These are phyloP conservation scores for Dendrolimus kikuchii DNA, from an alignment of 1,140 invertebrate genomes.

Conservation along the genomic window DNA sequence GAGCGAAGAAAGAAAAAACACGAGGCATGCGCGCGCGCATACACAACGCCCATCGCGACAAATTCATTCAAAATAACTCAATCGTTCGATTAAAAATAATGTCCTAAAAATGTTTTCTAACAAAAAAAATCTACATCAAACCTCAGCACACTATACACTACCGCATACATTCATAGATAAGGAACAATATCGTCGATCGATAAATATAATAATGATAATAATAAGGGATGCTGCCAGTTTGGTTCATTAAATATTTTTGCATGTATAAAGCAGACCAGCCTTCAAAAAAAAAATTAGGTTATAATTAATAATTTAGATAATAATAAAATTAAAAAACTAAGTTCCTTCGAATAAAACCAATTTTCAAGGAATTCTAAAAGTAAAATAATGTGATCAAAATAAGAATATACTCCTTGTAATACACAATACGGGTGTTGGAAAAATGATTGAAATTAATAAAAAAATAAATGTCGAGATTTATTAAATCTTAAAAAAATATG, in stretches of 20 bases:
- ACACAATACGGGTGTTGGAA: not conserved
- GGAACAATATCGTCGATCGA: conserved; percentile 68
- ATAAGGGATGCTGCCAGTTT: too few species aligned
- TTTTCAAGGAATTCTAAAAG: too few species aligned
- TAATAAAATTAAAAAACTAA: not conserved
- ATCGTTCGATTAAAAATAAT: conserved; percentile 54
- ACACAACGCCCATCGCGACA: conserved; percentile 37
- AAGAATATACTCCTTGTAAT: not conserved
- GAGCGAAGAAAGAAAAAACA: conserved; percentile 33
- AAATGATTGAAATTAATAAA: too few species aligned
- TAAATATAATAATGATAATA: conserved; percentile 14
- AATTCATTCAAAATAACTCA: conserved; percentile 44
- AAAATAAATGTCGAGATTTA: too few species aligned
- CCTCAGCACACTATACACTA: conserved; percentile 68
- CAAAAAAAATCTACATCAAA: conserved; percentile 69
- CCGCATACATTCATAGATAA: conserved; percentile 68
- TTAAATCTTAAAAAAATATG: too few species aligned
- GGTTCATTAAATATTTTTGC: too few species aligned
- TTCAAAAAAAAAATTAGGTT: conserved; percentile 20
- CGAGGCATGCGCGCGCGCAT: conserved; percentile 31
- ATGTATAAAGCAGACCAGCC: too few species aligned
- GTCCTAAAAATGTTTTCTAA: conserved; percentile 60
- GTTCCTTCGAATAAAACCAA: too few species aligned
- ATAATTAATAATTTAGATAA: conserved; percentile 15
- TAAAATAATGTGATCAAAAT: not conserved